Percentiles rank a stretch among this genome's conserved stretches.
Evolutionary conservation across 2,888 invertebrate genomes (phyloP).

Genomic region (Polymixis flavicincta): DNA sequence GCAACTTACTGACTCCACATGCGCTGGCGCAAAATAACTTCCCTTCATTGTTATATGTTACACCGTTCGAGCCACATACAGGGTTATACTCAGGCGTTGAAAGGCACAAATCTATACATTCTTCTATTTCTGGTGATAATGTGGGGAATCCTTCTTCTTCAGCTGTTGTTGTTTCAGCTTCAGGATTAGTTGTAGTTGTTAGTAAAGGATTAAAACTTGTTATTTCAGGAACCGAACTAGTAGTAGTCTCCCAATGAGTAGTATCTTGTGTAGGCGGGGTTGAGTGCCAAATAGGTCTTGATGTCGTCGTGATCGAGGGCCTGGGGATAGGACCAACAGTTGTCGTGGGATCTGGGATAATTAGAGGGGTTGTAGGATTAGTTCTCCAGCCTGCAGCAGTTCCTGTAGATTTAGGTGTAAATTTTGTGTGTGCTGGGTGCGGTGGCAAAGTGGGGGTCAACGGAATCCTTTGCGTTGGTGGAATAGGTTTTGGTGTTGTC

Average conservation of each 20-base stretch:
- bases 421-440: not conserved
- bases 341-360: not conserved
- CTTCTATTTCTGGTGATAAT: slow-evolving; percentile 35
- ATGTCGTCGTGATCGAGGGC: not conserved
- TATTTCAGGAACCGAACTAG: slow-evolving; percentile 4
- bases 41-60: slow-evolving; percentile 83
- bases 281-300: slow-evolving; percentile 4
- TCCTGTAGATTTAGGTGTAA: not conserved
- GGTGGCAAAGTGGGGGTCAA: not conserved
- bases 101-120: slow-evolving; percentile 60
- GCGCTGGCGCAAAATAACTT: slow-evolving; percentile 79
- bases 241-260: slow-evolving; percentile 11
- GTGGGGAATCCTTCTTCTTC: slow-evolving; percentile 25
- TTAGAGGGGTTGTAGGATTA: not conserved
- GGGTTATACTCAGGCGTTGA: slow-evolving; percentile 84
- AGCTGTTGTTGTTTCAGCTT: slow-evolving; percentile 21
- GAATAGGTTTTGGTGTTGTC: not conserved
- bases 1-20: slow-evolving; percentile 85
- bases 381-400: not conserved
- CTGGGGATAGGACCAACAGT: not conserved
- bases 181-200: not conserved
- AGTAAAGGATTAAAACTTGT: not conserved
- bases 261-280: slow-evolving; percentile 5
- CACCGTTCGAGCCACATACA: slow-evolving; percentile 83
- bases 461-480: slow-evolving; percentile 1